Percentiles rank a stretch among this genome's conserved stretches.
phyloP scores from a whole-genome alignment of 2,888 invertebrate genomes.

The Sipha maydis region DNA sequence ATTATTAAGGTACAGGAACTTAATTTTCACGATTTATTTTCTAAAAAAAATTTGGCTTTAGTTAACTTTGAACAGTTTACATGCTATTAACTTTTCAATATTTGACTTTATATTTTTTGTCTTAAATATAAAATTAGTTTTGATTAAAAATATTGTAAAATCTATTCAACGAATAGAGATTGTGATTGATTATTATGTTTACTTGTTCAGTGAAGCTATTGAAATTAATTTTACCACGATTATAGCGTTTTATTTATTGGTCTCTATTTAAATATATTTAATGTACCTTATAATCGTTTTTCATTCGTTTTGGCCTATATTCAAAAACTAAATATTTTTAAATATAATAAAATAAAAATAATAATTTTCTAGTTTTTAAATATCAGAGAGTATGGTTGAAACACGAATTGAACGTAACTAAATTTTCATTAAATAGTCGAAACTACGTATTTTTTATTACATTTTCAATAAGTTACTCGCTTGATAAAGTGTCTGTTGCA shows the following conservation, averaged over 20 bases:
- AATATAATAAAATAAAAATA: background rate
- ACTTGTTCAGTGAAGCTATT: too few species aligned
- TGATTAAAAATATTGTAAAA: background rate
- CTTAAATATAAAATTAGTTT: background rate
- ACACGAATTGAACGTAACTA: background rate
- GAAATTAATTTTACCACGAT: too few species aligned
- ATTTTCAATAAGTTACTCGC: background rate
- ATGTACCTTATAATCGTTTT: background rate
- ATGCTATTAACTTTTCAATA: background rate
- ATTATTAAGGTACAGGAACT: background rate
- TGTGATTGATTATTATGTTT: too few species aligned
- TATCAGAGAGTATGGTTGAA: background rate
- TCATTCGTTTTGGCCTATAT: background rate
- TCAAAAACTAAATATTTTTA: background rate
- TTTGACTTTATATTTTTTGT: background rate
- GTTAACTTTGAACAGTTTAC: background rate
- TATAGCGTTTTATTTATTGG: too few species aligned
- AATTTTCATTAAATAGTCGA: background rate
- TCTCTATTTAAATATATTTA: too few species aligned
- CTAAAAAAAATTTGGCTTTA: background rate
- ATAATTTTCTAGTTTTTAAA: background rate
- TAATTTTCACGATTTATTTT: background rate
- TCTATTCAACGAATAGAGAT: too few species aligned
- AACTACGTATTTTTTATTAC: background rate
- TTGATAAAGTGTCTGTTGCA: background rate